A percentile compares a stretch with the other conserved stretches of the same genome.
These are phyloP conservation scores for Tetramorium alpestre DNA, from an alignment of 1,140 invertebrate genomes.

Conservation along the genomic window DNA sequence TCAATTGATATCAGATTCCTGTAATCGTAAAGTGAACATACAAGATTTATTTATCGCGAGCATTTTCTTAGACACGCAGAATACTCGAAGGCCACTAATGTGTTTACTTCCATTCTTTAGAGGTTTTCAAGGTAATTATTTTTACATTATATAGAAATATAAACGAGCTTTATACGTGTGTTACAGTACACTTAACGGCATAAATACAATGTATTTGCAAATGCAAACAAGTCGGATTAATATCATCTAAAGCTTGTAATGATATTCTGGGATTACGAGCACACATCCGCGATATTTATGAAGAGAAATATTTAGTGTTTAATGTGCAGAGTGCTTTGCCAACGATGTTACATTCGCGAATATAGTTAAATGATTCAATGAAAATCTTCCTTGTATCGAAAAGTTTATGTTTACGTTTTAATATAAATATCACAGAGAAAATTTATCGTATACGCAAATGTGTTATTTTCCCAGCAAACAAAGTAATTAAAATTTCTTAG, in stretches of 20 bases:
- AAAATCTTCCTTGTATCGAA: background rate
- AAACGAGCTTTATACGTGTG: slow-evolving; percentile 12
- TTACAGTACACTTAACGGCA: slow-evolving; percentile 19
- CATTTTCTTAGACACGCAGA: background rate
- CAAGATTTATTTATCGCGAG: slow-evolving; percentile 5
- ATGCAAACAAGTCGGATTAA: slow-evolving; percentile 25
- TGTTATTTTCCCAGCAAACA: background rate
- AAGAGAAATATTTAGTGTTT: slow-evolving; percentile 45
- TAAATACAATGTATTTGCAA: slow-evolving; percentile 38
- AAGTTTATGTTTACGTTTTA: background rate
- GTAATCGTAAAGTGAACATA: slow-evolving; percentile 7
- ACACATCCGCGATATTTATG: slow-evolving; percentile 22
- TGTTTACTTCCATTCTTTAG: background rate
- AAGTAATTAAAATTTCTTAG: background rate
- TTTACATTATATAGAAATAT: slow-evolving; percentile 17
- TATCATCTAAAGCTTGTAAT: slow-evolving; percentile 36
- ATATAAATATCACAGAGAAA: background rate
- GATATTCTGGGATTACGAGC: slow-evolving; percentile 37
- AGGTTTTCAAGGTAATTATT: slow-evolving; percentile 21
- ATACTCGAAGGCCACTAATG: slow-evolving; percentile 1
- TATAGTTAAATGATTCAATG: slow-evolving; percentile 11
- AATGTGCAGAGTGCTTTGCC: background rate
- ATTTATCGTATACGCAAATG: background rate
- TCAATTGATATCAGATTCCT: background rate
- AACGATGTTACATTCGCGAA: slow-evolving; percentile 8